phyloP scores from a whole-genome alignment of 2,888 invertebrate genomes.

The Himalopsyche japonica region DNA sequence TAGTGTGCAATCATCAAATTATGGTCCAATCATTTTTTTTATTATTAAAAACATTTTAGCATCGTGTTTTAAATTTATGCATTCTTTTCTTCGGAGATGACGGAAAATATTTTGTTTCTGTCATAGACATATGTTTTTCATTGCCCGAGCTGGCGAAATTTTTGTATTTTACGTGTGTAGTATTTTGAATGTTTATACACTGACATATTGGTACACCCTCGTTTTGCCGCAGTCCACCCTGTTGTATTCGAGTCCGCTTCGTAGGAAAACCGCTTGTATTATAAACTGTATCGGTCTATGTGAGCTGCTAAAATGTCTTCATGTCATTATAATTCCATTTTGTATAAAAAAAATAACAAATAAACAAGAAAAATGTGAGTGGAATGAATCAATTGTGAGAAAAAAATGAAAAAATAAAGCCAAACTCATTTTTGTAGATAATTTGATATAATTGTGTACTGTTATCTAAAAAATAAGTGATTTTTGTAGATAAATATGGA shows the following conservation, averaged over 20 bases:
- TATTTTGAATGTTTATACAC: conserved; percentile 37
- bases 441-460: conserved; percentile 42
- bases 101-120: neutral
- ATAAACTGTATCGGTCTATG: conserved; percentile 34
- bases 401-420: conserved; percentile 38
- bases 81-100: neutral
- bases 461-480: conserved; percentile 40
- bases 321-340: conserved; percentile 36
- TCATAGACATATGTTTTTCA: conserved; percentile 30
- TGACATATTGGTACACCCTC: conserved; percentile 20
- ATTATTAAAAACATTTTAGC: neutral
- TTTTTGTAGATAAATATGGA: conserved; percentile 53
- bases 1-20: neutral
- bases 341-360: conserved; percentile 31
- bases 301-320: conserved; percentile 35
- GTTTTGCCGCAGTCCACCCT: conserved; percentile 36
- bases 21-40: neutral
- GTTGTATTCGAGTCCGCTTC: conserved; percentile 39
- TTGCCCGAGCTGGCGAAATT: conserved; percentile 27
- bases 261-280: conserved; percentile 39
- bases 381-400: conserved; percentile 27
- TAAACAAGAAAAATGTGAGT: conserved; percentile 17
- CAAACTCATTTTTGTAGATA: conserved; percentile 42
- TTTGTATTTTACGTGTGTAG: conserved; percentile 40
- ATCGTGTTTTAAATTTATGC: neutral